Evolutionary conservation across 2,888 invertebrate species (phyloP).

Genomic region (Pollenia labialis): DNA sequence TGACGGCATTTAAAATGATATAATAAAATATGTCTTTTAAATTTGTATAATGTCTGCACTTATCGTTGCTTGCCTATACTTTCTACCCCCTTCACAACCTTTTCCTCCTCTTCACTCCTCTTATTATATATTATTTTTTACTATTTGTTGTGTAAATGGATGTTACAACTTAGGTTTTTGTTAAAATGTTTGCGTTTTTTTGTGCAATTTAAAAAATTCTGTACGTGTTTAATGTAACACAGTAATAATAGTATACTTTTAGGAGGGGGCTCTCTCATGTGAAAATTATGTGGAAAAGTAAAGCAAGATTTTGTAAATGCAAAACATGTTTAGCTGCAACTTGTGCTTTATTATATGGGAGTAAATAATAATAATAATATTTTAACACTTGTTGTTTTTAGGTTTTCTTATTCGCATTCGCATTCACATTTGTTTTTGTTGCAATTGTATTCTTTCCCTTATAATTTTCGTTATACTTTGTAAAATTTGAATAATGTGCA

Average conservation of each 20-base stretch:
- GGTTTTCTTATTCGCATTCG: conserved; percentile 10
- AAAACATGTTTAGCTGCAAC: conserved; percentile 63
- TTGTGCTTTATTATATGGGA: conserved; percentile 57
- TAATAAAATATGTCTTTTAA: conserved; percentile 56
- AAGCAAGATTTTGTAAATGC: conserved; percentile 58
- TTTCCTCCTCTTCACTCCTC: not conserved
- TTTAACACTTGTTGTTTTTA: conserved; percentile 60
- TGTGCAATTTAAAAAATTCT: conserved; percentile 22
- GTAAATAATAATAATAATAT: conserved; percentile 60
- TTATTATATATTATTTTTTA: not conserved
- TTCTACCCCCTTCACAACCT: not conserved
- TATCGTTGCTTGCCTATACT: conserved; percentile 29
- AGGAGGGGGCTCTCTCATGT: conserved; percentile 48
- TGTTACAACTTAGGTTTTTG: conserved; percentile 55
- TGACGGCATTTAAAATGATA: conserved; percentile 54
- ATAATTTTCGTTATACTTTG: conserved; percentile 43
- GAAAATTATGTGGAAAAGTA: conserved; percentile 60
- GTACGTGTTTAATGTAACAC: conserved; percentile 61
- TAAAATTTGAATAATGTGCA: conserved; percentile 45
- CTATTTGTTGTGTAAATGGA: conserved; percentile 5
- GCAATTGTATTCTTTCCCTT: conserved; percentile 1
- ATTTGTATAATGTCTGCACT: conserved; percentile 48
- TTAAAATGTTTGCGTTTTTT: conserved; percentile 7
- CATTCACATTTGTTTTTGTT: conserved; percentile 2
- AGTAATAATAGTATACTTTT: conserved; percentile 41